phyloP scores from a whole-genome alignment of 2,113 vertebrate genomes.

The Calidris pygmaea region DNA sequence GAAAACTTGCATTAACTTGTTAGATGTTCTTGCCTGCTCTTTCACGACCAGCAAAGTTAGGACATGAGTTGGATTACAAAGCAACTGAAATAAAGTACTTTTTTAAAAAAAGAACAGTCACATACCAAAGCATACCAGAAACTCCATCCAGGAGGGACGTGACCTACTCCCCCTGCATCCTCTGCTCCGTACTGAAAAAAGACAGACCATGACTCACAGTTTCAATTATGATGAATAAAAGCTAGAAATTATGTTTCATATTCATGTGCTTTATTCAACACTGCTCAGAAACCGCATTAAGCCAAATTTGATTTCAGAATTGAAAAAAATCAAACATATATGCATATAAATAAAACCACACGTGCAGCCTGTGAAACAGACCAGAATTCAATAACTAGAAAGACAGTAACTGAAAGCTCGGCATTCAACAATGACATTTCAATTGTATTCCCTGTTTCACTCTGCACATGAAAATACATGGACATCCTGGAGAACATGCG shows the following conservation, averaged over 20 bases:
- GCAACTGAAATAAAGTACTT: background rate
- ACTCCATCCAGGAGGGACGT: slow-evolving; percentile 92
- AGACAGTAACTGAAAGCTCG: background rate
- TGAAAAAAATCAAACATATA: background rate
- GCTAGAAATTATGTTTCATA: background rate
- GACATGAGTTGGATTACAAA: background rate
- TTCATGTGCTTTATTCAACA: background rate
- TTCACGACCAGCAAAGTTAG: background rate
- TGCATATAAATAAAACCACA: background rate
- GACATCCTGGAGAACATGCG: background rate
- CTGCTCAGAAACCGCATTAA: background rate
- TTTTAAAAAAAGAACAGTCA: background rate
- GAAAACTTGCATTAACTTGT: background rate
- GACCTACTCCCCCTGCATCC: slow-evolving; percentile 87
- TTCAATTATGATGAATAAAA: background rate
- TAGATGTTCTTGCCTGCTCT: background rate
- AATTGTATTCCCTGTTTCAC: background rate
- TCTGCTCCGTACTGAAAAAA: slow-evolving; percentile 86
- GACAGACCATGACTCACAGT: background rate
- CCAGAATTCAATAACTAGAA: background rate
- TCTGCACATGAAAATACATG: fast-evolving
- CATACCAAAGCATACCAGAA: slow-evolving; percentile 95
- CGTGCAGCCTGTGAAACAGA: background rate
- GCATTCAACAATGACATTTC: background rate
- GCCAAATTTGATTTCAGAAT: background rate